Base-by-base conservation (phyloP, 35 echinoderm and acorn worm genomes). In the Lytechinus variegatus region DNA sequence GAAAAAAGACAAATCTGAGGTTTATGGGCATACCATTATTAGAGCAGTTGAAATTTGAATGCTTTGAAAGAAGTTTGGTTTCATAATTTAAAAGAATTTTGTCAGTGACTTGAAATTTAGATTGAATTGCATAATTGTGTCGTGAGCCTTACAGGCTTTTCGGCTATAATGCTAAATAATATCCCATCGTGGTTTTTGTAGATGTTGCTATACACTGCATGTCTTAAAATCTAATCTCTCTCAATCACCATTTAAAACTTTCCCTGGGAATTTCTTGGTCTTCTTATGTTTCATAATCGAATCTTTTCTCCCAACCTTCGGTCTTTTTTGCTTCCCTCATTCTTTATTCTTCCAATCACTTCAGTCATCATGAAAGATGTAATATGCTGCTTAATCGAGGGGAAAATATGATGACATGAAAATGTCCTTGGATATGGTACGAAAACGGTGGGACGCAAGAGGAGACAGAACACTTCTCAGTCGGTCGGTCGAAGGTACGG, bases 311-410 rank as follows among this genome's bases (percentile, higher is more conserved):
- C 66, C 19, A n/a, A 19, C 66, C 1, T 44, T 44, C 19, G 24
- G 16, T 8, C 66, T 5, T 79, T 19, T 79, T 6, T 24, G 19
- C 66, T 79, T 79, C 66, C 66, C 66, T 24, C 1, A 24, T 79
- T 19, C 19, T 79, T 8, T 79, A 79, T 79, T 79, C 66, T 79
- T 79, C 66, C 66, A 79, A 79, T 79, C 66, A 79, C 66, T 79
- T 24, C 21, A 79, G 66, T 79, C 66, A 7, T 14, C 66, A 79
- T 79, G 66, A 79, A 79, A n/a, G 66, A 79, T 79, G 66, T 79
- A 79, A 79, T 79, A 79, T 79, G 66, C 66, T 79, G 66, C 66
- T 79, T 24, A 79, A 79, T 79, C 21, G 66, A 79, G 66, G n/a
- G 66, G 12, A 79, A 79, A 79, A 79, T 79, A n/a, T 79, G 66